Evolutionary conservation across 35 echinoderm and acorn worm genomes (phyloP).

Genomic region (Apostichopus parvimensis): DNA sequence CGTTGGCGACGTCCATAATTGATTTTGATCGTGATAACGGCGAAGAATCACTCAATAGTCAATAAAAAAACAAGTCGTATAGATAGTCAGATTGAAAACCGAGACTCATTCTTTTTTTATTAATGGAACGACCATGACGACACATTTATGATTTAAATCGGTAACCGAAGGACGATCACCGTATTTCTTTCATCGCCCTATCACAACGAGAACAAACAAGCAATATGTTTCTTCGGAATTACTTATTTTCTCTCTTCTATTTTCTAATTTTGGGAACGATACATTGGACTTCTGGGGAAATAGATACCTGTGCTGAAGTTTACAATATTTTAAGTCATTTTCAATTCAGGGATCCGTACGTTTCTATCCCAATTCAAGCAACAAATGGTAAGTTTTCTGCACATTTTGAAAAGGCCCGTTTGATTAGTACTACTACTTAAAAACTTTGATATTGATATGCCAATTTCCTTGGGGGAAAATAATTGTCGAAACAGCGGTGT

Average conservation of each 20-base stretch:
- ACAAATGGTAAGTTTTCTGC: constrained; percentile 35
- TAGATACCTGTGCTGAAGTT: constrained; percentile 46
- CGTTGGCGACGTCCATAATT: not conserved
- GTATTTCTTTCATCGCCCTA: constrained; percentile 52
- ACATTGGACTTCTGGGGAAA: not conserved
- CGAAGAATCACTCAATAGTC: constrained; percentile 10
- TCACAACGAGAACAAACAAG: not conserved
- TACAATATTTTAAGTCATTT: constrained; percentile 24
- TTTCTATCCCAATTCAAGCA: constrained; percentile 24
- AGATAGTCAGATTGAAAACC: not conserved
- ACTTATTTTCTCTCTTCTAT: constrained; percentile 25
- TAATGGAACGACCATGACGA: constrained; percentile 38
- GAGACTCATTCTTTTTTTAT: not conserved
- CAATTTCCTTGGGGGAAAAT: constrained; percentile 6
- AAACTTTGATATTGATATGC: not conserved
- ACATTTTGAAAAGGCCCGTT: too few relatives aligned
- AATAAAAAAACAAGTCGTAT: not conserved
- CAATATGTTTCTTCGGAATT: constrained; percentile 49
- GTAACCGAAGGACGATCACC: constrained; percentile 1
- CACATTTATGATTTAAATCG: constrained; percentile 46
- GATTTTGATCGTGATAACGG: not conserved
- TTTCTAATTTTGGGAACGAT: constrained; percentile 30
- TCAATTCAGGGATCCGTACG: constrained; percentile 48
- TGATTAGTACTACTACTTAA: not conserved
- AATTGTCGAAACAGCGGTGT: constrained; percentile 21